Evolutionary conservation across 2,888 invertebrate genomes (phyloP).

Genomic region (Melangyna quadrimaculata): DNA sequence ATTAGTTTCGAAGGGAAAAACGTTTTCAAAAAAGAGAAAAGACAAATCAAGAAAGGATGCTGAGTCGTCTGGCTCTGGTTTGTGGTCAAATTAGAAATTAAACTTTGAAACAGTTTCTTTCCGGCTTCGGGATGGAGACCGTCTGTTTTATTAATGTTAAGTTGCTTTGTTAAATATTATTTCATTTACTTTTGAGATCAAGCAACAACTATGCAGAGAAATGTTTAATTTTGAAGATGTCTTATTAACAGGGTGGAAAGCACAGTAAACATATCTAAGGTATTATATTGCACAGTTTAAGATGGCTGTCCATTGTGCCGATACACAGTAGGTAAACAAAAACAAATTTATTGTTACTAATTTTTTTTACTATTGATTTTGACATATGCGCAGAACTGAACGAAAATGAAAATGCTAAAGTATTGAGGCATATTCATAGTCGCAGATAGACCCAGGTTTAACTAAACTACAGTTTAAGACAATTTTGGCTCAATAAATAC

Average conservation of each 20-base stretch:
- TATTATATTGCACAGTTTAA: too few relatives aligned
- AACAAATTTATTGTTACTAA: too few relatives aligned
- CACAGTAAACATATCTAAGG: too few relatives aligned
- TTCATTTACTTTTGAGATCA: constrained; percentile 20
- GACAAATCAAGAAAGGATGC: background rate
- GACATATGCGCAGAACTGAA: too few relatives aligned
- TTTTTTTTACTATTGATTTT: too few relatives aligned
- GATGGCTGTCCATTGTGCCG: too few relatives aligned
- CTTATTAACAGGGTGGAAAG: background rate
- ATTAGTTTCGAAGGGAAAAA: constrained; percentile 59
- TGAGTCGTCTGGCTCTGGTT: constrained; percentile 61
- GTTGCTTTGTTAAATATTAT: constrained; percentile 16
- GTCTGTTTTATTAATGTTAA: constrained; percentile 12
- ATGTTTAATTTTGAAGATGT: background rate
- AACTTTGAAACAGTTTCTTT: constrained; percentile 18
- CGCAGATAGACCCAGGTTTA: too few relatives aligned
- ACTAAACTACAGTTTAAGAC: too few relatives aligned
- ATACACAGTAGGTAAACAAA: too few relatives aligned
- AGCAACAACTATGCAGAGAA: background rate
- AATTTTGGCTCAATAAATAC: too few relatives aligned
- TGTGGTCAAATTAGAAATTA: constrained; percentile 44
- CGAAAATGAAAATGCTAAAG: too few relatives aligned
- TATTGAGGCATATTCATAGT: too few relatives aligned
- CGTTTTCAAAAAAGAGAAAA: background rate
- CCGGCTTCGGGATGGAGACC: background rate